Base-by-base conservation (phyloP, 2,113 vertebrate species). In the Oenanthe melanoleuca region DNA sequence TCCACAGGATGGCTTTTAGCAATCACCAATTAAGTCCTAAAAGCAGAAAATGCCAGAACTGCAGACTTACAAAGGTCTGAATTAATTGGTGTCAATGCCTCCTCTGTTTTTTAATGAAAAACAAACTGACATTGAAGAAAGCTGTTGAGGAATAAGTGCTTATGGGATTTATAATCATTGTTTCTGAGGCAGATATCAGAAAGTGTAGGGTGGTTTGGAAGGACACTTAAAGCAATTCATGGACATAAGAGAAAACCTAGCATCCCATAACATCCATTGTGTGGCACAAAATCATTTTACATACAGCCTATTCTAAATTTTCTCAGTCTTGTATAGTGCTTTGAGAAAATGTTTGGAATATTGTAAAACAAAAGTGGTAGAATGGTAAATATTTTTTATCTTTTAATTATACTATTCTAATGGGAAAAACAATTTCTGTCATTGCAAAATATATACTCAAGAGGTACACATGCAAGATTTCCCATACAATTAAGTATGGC, bases 221-320 rank as follows among this genome's bases (percentile, higher is more conserved):
- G 17, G 25, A 72, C 9, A 37, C 11, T 37, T 55, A 45, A 50
- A 94, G 42, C 2, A 64, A 38, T 4, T 5, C 6, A 18, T 14
- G 4, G 28, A 11, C 14, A 5, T 59, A 34, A 78, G 15, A 70
- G 22, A 47, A 79, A 88, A 73, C 1, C 9, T 45, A 53, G 3
- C 2, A 2, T 14, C 22, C 10, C 7, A 24, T 6, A 45, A 4
- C 5, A 69, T 34, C 12, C 3, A 3, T 14, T 72, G 14, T 66
- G 4, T 22, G 4, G 5, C 13, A 45, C 15, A 80, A 14, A n/a
- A 66, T n/a, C 5, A 17, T 38, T 83, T 88, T 16, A 40, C 2
- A 53, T 45, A 22, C 7, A 52, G 2, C 17, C 1, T 66, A 21
- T 44, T 49, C 19, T 28, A 57, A 14, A 53, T 53, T 80, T 90